These are phyloP conservation scores for Pseudocheirus occidentalis DNA, from an alignment of 2,797 vertebrate species.

Conservation along the genomic window DNA sequence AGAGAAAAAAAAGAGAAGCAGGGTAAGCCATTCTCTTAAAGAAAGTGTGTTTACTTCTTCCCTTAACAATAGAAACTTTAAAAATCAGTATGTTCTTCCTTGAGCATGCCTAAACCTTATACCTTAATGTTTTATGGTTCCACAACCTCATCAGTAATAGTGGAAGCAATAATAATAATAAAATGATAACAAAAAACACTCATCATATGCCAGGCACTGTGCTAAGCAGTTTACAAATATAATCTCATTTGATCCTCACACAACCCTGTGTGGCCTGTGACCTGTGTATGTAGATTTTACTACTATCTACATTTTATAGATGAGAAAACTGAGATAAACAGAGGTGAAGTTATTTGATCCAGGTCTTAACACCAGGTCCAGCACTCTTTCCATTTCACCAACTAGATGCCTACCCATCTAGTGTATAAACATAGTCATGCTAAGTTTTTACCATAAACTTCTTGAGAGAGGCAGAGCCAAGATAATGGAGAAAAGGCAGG, in stretches of 20 bases:
- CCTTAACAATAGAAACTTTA: background rate
- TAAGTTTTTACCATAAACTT: no score
- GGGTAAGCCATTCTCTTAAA: background rate
- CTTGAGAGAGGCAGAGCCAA: no score
- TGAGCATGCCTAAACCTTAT: no score
- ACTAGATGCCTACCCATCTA: background rate
- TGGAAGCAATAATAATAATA: background rate
- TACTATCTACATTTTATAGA: background rate
- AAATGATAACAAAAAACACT: background rate
- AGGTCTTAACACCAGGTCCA: background rate
- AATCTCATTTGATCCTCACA: background rate
- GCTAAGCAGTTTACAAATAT: background rate
- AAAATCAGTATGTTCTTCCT: background rate
- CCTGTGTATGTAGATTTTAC: background rate
- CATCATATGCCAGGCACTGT: background rate
- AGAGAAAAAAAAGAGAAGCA: background rate
- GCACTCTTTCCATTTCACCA: background rate
- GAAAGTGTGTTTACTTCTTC: background rate
- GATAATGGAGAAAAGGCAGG: no score
- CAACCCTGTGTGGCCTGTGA: no score
- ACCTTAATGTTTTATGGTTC: no score
- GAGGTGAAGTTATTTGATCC: background rate
- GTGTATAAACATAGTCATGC: no score
- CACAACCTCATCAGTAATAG: background rate
- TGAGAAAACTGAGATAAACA: background rate